These are phyloP conservation scores for Enteromius thamalakanensis DNA, from an alignment of 2,797 vertebrate species.

Conservation along the genomic window DNA sequence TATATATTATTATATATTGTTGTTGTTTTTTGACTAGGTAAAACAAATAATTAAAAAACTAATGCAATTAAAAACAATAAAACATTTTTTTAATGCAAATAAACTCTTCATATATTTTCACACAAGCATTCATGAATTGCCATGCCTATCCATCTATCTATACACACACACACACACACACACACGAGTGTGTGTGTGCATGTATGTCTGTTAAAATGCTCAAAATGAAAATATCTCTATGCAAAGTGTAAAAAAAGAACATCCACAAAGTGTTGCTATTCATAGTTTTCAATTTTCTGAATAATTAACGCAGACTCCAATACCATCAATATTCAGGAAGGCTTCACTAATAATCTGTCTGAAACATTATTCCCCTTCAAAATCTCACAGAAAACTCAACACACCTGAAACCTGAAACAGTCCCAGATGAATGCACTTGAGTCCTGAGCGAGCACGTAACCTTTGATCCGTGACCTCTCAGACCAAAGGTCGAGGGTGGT, in stretches of 20 bases:
- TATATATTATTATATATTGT: neutral
- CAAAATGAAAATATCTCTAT: neutral
- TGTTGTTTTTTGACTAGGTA: too few relatives aligned
- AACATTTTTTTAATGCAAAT: too few relatives aligned
- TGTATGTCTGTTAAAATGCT: neutral
- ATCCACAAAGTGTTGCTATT: neutral
- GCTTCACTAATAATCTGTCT: constrained; percentile 4
- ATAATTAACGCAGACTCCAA: neutral
- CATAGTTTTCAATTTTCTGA: neutral
- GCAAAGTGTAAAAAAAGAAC: neutral
- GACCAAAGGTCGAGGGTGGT: constrained; percentile 49
- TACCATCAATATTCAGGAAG: constrained; percentile 11
- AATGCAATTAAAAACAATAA: too few relatives aligned
- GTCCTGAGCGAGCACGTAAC: constrained; percentile 43
- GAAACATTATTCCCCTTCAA: neutral
- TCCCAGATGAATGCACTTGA: constrained; percentile 47
- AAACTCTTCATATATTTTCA: too few relatives aligned
- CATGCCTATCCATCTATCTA: too few relatives aligned
- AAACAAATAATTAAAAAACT: too few relatives aligned
- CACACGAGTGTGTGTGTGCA: too few relatives aligned
- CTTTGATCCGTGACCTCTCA: constrained; percentile 43
- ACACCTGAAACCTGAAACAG: constrained; percentile 43
- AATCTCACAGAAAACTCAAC: neutral
- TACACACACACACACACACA: too few relatives aligned
- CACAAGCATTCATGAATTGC: too few relatives aligned